Evolutionary conservation across 2,113 vertebrate genomes (phyloP).

Genomic region (Pluvialis apricaria): DNA sequence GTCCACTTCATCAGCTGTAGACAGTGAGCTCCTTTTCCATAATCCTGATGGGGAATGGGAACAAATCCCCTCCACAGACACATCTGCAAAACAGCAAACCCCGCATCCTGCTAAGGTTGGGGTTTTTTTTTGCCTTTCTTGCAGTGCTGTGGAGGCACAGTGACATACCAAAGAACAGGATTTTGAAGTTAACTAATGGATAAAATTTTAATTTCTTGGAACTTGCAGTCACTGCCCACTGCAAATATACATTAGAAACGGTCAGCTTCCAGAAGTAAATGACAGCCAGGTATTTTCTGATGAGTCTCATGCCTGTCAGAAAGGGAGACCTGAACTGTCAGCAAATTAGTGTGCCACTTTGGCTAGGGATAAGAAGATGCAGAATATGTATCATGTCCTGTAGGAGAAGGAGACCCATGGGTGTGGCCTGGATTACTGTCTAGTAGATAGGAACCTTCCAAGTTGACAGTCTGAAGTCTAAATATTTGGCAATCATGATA

Average conservation of each 20-base stretch:
- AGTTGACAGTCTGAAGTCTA: neutral
- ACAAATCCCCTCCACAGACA: neutral
- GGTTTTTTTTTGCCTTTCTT: neutral
- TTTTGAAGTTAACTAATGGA: neutral
- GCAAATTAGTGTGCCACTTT: neutral
- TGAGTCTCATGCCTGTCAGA: neutral
- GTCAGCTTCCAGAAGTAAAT: neutral
- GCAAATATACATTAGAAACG: neutral
- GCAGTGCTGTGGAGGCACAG: neutral
- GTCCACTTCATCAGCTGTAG: neutral
- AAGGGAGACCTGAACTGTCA: neutral
- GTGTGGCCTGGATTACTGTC: neutral
- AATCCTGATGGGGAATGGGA: neutral
- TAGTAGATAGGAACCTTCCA: neutral
- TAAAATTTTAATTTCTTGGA: neutral
- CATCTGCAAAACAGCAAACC: neutral
- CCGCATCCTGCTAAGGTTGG: neutral
- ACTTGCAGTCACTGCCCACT: neutral
- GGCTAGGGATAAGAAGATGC: neutral
- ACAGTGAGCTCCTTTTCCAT: neutral
- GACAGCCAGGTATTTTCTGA: neutral
- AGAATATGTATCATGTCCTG: accelerated
- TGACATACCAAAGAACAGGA: neutral
- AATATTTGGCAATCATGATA: neutral
- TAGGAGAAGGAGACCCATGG: neutral